Base-by-base conservation (phyloP, 2,888 invertebrate genomes). In the Clistopyga incitator region DNA sequence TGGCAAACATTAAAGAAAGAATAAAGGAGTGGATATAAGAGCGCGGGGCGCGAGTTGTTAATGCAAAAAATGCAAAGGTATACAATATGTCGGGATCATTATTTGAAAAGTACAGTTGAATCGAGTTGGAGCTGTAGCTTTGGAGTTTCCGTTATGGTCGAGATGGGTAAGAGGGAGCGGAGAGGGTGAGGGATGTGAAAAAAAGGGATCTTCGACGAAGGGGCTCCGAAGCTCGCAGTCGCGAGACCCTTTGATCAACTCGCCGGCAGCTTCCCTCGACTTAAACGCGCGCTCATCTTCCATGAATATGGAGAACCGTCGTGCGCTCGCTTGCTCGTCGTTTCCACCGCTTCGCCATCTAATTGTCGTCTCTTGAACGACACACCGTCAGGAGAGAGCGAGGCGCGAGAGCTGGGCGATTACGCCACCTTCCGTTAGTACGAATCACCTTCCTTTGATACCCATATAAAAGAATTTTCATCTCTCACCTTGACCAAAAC, bases 21-120 rank as follows among this genome's bases (percentile, higher is more conserved):
- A 75, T 75, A 75, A 64, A 64, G 64, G 75, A 23, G 34, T 50
- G 23, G 34, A 25, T 61, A 54, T 13, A 42, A 20, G 56, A 0
- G 52, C 11, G 47, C 59, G 45, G 71, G 76, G 78, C 47, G 75
- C 77, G 78, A 85, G 74, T 81, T 81, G 84, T 86, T 81, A 72
- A 83, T 79, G 79, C 65, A 79, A 90, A 90, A 91, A 91, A 91
- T 91, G 91, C 91, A 91, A 91, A 91, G 88, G 88, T 91, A 91
- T 91, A 91, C 91, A 91, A 90, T 91, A 89, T 89, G 90, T 90
- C 87, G 86, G 85, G 85, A 75, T 84, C 85, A 84, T 82, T 82
- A 92, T 91, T 90, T 88, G 90, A 91, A 91, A 92, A 90, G 90
- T 90, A 91, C 90, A 89, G 89, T 88, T 88, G 89, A 90, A 87